A percentile compares a stretch with the other conserved stretches of the same genome.
Evolutionary conservation across 1,140 invertebrate species (phyloP).

Genomic region (Eumeta japonica): DNA sequence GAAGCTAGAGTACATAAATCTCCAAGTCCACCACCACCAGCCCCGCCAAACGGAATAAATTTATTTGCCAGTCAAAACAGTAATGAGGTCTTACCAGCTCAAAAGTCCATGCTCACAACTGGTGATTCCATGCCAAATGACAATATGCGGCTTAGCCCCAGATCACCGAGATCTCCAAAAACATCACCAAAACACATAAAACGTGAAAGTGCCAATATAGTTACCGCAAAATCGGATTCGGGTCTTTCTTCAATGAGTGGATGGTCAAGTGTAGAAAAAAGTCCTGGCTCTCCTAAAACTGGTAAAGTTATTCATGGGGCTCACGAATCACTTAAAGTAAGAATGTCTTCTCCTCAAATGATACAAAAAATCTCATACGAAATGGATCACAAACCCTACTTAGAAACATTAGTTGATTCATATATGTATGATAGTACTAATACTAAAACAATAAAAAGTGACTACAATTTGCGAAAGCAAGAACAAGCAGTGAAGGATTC

Average conservation of each 20-base stretch:
- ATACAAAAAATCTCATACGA: conserved; percentile 39
- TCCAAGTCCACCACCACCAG: conserved; percentile 76
- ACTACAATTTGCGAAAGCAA: conserved; percentile 25
- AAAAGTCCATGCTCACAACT: conserved; percentile 33
- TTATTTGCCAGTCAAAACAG: conserved; percentile 41
- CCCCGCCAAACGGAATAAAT: conserved; percentile 64
- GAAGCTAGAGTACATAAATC: conserved; percentile 59
- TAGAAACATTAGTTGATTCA: conserved; percentile 50
- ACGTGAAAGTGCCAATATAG: conserved; percentile 64
- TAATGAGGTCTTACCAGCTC: conserved; percentile 22
- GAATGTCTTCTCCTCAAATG: conserved; percentile 37
- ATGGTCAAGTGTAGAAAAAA: conserved; percentile 82
- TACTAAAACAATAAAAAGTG: conserved; percentile 24
- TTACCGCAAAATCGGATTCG: conserved; percentile 76
- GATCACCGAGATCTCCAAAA: conserved; percentile 71
- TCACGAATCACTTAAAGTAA: conserved; percentile 41
- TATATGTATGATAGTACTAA: conserved; percentile 27
- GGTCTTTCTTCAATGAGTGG: conserved; percentile 82
- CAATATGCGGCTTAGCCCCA: conserved; percentile 63
- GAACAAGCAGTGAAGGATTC: conserved; percentile 23
- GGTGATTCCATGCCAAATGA: conserved; percentile 37
- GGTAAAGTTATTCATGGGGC: conserved; percentile 32
- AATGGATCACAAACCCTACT: conserved; percentile 41
- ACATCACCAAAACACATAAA: conserved; percentile 73
- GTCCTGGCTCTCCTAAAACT: conserved; percentile 69